Percentiles rank a stretch among this genome's conserved stretches.
Evolutionary conservation across 2,888 invertebrate species (phyloP).

Genomic region (Ormyrus pomaceus): DNA sequence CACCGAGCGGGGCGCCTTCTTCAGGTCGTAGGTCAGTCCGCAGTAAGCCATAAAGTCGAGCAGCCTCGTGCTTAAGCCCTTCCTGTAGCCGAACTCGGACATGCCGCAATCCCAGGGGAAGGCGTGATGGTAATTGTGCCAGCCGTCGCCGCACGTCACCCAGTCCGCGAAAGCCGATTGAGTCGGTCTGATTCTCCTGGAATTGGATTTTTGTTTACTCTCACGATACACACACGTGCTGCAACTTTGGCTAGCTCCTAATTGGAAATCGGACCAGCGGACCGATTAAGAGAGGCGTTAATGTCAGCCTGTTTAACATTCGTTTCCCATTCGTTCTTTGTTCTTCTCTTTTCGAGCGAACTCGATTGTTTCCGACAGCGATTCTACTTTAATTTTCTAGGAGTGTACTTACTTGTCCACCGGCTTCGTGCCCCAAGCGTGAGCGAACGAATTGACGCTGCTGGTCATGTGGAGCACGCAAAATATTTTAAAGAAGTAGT

Average conservation of each 20-base stretch:
- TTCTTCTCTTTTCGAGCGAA: no score
- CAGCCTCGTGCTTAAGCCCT: slow-evolving; percentile 31
- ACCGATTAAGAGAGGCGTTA: no score
- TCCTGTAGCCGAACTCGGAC: slow-evolving; percentile 57
- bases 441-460: slow-evolving; percentile 89
- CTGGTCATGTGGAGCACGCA: slow-evolving; percentile 85
- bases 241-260: no score
- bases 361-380: no score
- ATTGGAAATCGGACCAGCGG: no score
- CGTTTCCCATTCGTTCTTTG: no score
- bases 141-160: slow-evolving; percentile 75
- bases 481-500: slow-evolving; percentile 81
- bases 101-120: slow-evolving; percentile 76
- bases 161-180: slow-evolving; percentile 73
- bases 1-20: slow-evolving; percentile 70
- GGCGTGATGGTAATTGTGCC: slow-evolving; percentile 80
- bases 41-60: slow-evolving; percentile 64
- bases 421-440: slow-evolving; percentile 53
- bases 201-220: no score
- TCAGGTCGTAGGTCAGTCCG: slow-evolving; percentile 77
- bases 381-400: no score
- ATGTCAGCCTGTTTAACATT: no score
- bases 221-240: no score
- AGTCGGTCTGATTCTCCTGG: no score
- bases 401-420: slow-evolving; percentile 55